Conservation (phyloP, 2,888 invertebrate species). For the Leptopilina myrica region DNA sequence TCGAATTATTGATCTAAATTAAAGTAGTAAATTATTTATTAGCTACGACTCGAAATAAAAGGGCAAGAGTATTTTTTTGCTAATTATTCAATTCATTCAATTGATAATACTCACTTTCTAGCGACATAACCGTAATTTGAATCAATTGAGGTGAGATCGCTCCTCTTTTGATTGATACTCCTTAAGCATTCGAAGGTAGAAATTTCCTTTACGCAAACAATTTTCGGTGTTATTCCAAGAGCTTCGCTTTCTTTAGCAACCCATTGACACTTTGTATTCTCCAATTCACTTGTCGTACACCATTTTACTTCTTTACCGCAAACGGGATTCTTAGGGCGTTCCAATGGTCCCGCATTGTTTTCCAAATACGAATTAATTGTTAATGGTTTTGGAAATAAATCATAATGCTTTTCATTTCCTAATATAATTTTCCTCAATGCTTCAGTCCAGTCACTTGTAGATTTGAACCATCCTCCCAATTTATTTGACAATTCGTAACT, state of each 20-base stretch:
- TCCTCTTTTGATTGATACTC: conserved; percentile 77
- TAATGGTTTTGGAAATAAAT: background rate
- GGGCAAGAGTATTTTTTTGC: background rate
- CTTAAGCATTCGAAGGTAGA: conserved; percentile 79
- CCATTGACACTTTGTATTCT: conserved; percentile 82
- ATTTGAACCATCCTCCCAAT: conserved; percentile 76
- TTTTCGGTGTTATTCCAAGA: conserved; percentile 80
- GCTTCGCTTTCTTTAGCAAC: conserved; percentile 78
- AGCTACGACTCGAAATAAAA: background rate
- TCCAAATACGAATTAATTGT: conserved; percentile 53
- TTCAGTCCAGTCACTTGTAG: conserved; percentile 59
- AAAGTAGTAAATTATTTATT: background rate
- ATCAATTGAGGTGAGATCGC: conserved; percentile 81
- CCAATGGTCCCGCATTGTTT: conserved; percentile 34
- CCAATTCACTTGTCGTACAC: conserved; percentile 80
- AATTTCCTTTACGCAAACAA: conserved; percentile 77
- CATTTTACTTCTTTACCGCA: conserved; percentile 77
- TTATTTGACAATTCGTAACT: conserved; percentile 47
- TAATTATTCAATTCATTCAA: background rate
- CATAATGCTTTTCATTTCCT: conserved; percentile 38
- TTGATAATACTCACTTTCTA: conserved; percentile 78
- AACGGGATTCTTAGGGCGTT: conserved; percentile 49
- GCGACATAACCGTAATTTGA: conserved; percentile 83
- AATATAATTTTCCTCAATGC: conserved; percentile 53
- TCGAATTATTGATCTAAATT: no score